Evolutionary conservation across 2,888 invertebrate genomes (phyloP), one percentile per base, ranked within the genome.

Genomic region (Arge pagana): DNA sequence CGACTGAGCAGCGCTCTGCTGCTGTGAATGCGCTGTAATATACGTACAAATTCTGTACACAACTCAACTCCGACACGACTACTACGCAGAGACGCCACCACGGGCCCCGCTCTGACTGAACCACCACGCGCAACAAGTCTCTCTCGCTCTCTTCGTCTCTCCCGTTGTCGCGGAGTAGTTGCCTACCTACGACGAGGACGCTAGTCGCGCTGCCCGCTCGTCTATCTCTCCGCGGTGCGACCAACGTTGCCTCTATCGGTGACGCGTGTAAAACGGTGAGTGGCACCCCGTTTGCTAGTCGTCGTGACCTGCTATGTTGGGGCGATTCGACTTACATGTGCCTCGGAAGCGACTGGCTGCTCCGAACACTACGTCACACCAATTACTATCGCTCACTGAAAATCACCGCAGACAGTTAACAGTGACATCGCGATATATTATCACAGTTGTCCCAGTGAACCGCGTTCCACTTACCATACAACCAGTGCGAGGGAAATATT

Each of bases 121-220:
- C 13, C 3, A 7, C 11, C 45, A 33, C 33, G 35, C 45, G 45
- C 45, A 45, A 45, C 45, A 45, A 45, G 45, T 45, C 4, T 33
- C 45, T 45, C 15, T 23, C 33, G 31, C 45, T 45, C 33, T 45
- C 45, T 45, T 33, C 35, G n/a, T n/a, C n/a, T n/a, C n/a, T n/a
- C n/a, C n/a, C 21, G 23, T 31, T 21, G 15, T 33, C 15, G 10
- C 11, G 33, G 35, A 15, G 19, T 16, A 33, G 45, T 33, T 33
- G 45, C 8, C 10, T 7, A 21, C 1, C 16, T 10, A 7, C 21
- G 45, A 45, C 15, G 16, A 13, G 19, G 23, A 35, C 33, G 11
- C 33, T 3, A n/a, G n/a, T 7, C 11, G 33, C 23, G 45, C n/a
- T 13, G 8, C 23, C 19, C 11, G 4, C 6, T 23, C 15, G 31